Conservation (phyloP, 1,140 invertebrate species). For the Drosophila jambulina region DNA sequence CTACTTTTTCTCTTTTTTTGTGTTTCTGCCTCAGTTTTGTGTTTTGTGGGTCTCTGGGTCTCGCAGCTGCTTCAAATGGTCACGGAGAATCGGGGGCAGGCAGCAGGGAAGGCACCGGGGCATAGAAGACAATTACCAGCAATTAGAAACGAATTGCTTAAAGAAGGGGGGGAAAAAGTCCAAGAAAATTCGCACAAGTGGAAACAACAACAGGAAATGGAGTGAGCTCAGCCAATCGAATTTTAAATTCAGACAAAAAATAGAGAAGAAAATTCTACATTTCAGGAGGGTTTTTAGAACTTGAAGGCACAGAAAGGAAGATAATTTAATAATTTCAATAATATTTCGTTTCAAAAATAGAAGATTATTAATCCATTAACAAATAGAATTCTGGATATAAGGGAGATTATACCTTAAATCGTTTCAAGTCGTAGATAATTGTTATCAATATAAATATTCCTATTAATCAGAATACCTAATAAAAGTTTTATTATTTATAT, state of each 20-base stretch:
- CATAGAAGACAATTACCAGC: slow-evolving; percentile 76
- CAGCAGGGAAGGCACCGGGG: background rate
- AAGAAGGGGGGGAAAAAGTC: slow-evolving; percentile 45
- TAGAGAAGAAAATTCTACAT: background rate
- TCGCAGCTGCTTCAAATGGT: slow-evolving; percentile 71
- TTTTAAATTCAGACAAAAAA: background rate
- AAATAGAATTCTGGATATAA: background rate
- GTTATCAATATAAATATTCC: background rate
- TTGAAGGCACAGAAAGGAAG: background rate
- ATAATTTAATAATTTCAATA: background rate
- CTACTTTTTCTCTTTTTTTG: slow-evolving; percentile 38
- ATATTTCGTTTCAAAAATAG: background rate
- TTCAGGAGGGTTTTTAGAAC: background rate
- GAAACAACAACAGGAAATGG: slow-evolving; percentile 39
- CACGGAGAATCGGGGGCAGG: slow-evolving; percentile 9
- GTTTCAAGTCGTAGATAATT: background rate
- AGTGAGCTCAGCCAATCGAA: slow-evolving; percentile 9
- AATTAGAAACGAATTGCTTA: slow-evolving; percentile 81
- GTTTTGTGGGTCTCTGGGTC: slow-evolving; percentile 81
- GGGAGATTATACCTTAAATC: background rate
- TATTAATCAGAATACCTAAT: background rate
- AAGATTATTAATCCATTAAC: background rate
- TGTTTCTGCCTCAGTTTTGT: slow-evolving; percentile 68
- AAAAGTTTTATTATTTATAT: background rate
- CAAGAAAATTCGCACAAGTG: slow-evolving; percentile 43